Evolutionary conservation across 2,113 vertebrate genomes (phyloP).

Genomic region (Gymnorhina tibicen): DNA sequence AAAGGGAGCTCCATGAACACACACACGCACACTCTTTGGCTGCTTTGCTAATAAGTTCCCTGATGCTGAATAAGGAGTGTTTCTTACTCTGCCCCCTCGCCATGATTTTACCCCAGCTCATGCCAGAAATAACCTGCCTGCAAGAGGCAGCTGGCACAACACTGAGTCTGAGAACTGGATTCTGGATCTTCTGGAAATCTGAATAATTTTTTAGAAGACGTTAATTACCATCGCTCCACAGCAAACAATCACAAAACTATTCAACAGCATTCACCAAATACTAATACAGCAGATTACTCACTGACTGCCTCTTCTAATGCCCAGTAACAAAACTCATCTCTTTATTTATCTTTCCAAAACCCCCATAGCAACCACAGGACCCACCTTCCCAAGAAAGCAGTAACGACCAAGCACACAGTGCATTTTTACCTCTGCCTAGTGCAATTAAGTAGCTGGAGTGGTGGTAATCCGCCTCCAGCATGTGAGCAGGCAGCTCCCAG

Average conservation of each 20-base stretch:
- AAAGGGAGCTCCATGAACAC: background rate
- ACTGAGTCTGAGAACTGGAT: fast-evolving
- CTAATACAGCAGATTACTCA: background rate
- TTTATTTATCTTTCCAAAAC: background rate
- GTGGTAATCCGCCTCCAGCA: background rate
- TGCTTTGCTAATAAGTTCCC: background rate
- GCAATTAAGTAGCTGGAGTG: background rate
- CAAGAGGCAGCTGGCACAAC: background rate
- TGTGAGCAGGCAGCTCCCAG: background rate
- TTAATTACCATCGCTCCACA: background rate
- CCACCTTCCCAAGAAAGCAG: background rate
- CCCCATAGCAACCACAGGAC: background rate
- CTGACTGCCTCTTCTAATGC: background rate
- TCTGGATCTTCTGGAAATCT: background rate
- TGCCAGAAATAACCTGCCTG: background rate
- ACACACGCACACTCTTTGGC: background rate
- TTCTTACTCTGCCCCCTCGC: background rate
- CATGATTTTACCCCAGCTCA: background rate
- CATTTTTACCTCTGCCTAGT: background rate
- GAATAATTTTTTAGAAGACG: background rate
- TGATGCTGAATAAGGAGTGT: fast-evolving
- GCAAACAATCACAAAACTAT: background rate
- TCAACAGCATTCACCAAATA: background rate
- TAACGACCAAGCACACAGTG: fast-evolving
- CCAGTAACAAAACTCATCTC: background rate